These are phyloP conservation scores for Baronia brevicornis DNA, from an alignment of 2,888 invertebrate species.

Conservation along the genomic window DNA sequence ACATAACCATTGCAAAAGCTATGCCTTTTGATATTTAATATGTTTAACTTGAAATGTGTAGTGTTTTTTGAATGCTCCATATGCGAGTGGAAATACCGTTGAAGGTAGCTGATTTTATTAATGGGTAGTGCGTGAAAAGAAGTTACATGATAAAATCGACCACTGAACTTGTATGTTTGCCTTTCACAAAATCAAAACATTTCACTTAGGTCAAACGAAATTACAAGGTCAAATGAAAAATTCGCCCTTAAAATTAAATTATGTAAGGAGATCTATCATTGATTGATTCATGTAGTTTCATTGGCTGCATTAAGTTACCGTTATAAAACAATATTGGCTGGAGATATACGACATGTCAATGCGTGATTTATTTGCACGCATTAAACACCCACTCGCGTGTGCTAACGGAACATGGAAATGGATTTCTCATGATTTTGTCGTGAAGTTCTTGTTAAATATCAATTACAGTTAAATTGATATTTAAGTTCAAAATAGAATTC, in stretches of 20 bases:
- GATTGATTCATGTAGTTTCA: conserved; percentile 35
- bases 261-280: conserved; percentile 31
- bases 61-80: too few species aligned
- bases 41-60: too few species aligned
- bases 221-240: conserved; percentile 17
- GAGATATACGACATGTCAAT: conserved; percentile 62
- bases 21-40: too few species aligned
- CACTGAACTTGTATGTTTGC: too few species aligned
- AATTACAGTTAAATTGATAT: too few species aligned
- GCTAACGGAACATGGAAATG: conserved; percentile 24
- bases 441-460: too few species aligned
- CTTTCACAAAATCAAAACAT: not conserved
- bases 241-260: conserved; percentile 24
- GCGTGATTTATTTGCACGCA: conserved; percentile 53
- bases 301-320: conserved; percentile 29
- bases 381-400: conserved; percentile 20
- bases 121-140: not conserved
- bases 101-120: not conserved
- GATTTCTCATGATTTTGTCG: conserved; percentile 18
- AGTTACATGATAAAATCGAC: not conserved
- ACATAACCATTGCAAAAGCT: too few species aligned
- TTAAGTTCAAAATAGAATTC: too few species aligned
- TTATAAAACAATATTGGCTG: conserved; percentile 43
- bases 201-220: not conserved
- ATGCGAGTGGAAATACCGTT: too few species aligned